A percentile compares a stretch with the other conserved stretches of the same genome.
These are phyloP conservation scores for Paramormyrops kingsleyae DNA, from an alignment of 2,113 vertebrate species.

Conservation along the genomic window DNA sequence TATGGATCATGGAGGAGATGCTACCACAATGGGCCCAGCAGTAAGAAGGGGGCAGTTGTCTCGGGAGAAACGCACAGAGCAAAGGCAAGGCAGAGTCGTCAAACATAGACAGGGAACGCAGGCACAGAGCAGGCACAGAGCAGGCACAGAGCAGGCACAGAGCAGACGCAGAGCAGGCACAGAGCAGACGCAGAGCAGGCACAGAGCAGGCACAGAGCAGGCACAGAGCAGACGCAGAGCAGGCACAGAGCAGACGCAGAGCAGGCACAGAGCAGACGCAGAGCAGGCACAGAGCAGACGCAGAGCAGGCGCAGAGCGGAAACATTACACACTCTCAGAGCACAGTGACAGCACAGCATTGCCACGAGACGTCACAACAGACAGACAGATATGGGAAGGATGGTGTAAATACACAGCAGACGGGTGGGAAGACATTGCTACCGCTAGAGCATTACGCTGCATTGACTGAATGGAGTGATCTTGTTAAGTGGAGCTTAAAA, in stretches of 20 bases:
- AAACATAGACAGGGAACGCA: neutral
- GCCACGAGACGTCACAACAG: neutral
- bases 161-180: too few relatives aligned
- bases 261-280: neutral
- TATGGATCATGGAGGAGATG: neutral
- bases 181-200: neutral
- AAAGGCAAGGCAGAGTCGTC: neutral
- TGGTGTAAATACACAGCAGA: neutral
- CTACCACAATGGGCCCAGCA: neutral
- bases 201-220: neutral
- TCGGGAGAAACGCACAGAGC: neutral
- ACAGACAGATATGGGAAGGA: neutral
- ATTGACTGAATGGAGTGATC: neutral
- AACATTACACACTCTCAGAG: neutral
- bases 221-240: too few relatives aligned
- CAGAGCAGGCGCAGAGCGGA: neutral
- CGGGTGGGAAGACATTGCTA: neutral
- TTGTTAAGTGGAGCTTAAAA: neutral
- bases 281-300: neutral
- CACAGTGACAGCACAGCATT: neutral
- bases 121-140: neutral
- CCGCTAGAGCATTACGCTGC: neutral
- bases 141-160: neutral
- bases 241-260: neutral
- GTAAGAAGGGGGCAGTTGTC: neutral